These are phyloP conservation scores for Centropristis striata DNA, from an alignment of 2,113 vertebrate species.

Conservation along the genomic window DNA sequence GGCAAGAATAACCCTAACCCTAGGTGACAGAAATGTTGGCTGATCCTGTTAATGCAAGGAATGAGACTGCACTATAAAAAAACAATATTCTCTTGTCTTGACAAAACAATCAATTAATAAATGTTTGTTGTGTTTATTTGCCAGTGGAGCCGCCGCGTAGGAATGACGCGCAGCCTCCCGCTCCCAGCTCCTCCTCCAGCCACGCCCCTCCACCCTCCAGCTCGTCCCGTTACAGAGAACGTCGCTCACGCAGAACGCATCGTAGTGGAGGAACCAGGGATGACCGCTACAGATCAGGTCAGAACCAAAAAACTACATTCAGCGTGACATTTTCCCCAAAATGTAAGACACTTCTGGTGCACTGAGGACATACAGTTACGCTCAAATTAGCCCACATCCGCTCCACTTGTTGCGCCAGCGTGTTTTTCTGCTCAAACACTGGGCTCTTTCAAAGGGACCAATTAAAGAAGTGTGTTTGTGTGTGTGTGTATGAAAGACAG, in stretches of 20 bases:
- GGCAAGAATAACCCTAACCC: background rate
- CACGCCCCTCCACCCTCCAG: conserved; percentile 73
- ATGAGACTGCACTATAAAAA: background rate
- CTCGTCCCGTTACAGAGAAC: conserved; percentile 88
- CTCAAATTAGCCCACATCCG: background rate
- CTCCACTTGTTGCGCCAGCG: conserved; percentile 3
- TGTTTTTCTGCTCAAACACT: conserved; percentile 39
- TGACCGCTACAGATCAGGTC: conserved; percentile 97
- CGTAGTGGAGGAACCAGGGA: conserved; percentile 92
- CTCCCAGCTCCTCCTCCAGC: conserved; percentile 84
- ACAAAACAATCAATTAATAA: background rate
- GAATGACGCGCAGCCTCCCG: conserved; percentile 89
- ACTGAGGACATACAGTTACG: background rate
- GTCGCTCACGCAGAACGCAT: conserved; percentile 79
- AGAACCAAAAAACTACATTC: conserved; percentile 18
- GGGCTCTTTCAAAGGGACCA: conserved; percentile 58
- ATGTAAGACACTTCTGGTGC: conserved; percentile 9
- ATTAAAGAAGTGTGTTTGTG: conserved; percentile 30
- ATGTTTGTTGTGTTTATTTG: conserved; percentile 34
- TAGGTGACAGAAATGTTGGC: background rate
- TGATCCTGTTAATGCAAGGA: background rate
- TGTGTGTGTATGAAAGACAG: conserved; percentile 26
- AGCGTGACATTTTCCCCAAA: background rate
- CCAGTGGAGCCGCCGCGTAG: conserved; percentile 86
- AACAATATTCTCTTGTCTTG: background rate